These are phyloP conservation scores for Campoplex nolae DNA, from an alignment of 2,888 invertebrate species.

Conservation along the genomic window DNA sequence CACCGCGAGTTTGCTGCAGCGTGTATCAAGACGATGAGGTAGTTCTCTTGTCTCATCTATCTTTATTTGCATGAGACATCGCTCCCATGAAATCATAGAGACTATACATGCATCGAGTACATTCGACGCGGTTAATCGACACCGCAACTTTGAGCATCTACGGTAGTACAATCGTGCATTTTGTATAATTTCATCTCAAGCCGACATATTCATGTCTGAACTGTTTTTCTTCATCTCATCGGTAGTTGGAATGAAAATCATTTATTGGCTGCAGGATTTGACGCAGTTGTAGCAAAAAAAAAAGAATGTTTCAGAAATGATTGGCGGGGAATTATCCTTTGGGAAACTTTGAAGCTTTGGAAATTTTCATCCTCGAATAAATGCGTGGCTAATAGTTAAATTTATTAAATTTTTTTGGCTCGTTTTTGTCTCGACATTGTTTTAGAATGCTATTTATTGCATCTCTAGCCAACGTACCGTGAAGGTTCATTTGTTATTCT, in stretches of 20 bases:
- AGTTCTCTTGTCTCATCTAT: conserved; percentile 59
- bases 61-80: conserved; percentile 60
- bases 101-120: not conserved
- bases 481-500: conserved; percentile 11
- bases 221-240: not conserved
- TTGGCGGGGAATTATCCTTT: too few species aligned
- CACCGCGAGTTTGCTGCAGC: conserved; percentile 30
- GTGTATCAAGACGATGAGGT: conserved; percentile 32
- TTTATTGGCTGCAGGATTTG: not conserved
- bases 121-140: conserved; percentile 14
- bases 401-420: not conserved
- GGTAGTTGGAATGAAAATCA: not conserved
- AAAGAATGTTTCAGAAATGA: not conserved
- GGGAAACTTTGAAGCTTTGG: not conserved
- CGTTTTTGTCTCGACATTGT: not conserved
- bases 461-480: not conserved
- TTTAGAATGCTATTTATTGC: conserved; percentile 12
- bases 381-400: too few species aligned
- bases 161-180: not conserved
- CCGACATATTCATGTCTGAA: too few species aligned
- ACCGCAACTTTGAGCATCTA: not conserved
- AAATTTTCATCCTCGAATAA: not conserved
- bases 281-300: not conserved
- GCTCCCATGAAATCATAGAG: conserved; percentile 21
- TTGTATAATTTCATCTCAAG: not conserved